Evolutionary conservation across 2,888 invertebrate species (phyloP).

Genomic region (Falcaria lacertinaria): DNA sequence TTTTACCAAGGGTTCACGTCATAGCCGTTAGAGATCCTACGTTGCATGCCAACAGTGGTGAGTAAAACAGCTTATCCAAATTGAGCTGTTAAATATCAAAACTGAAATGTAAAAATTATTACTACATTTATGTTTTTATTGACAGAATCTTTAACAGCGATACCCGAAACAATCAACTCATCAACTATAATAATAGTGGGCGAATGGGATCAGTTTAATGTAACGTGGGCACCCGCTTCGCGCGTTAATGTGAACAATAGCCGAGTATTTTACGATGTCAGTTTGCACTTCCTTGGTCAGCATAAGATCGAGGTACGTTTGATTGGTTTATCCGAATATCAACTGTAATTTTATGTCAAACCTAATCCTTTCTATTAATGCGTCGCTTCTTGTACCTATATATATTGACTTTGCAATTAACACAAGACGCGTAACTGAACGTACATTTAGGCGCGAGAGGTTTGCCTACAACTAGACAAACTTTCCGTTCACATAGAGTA

Average conservation of each 20-base stretch:
- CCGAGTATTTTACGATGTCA: conserved; percentile 90
- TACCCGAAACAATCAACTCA: conserved; percentile 85
- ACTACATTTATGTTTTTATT: conserved; percentile 4
- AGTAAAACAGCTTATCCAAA: conserved; percentile 14
- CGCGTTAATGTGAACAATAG: conserved; percentile 91
- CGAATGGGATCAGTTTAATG: conserved; percentile 88
- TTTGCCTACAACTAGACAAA: too few relatives aligned
- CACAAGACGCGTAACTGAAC: too few relatives aligned
- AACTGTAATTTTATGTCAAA: too few relatives aligned
- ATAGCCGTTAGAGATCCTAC: conserved; percentile 87
- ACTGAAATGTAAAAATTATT: not conserved
- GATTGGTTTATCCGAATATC: too few relatives aligned
- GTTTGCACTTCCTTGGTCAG: conserved; percentile 78
- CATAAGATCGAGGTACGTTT: conserved; percentile 80
- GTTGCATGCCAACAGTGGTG: conserved; percentile 81
- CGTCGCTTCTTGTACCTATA: too few relatives aligned
- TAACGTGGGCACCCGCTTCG: conserved; percentile 88
- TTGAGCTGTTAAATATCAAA: not conserved
- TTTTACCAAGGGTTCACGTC: conserved; percentile 82
- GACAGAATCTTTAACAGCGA: conserved; percentile 80
- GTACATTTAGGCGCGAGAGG: too few relatives aligned
- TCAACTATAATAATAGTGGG: conserved; percentile 85
- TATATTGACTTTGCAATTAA: too few relatives aligned
- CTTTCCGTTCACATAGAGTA: too few relatives aligned
- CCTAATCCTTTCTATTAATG: too few relatives aligned